Evolutionary conservation across 2,797 vertebrate species (phyloP).

Genomic region (Hypotaenidia philippensis): DNA sequence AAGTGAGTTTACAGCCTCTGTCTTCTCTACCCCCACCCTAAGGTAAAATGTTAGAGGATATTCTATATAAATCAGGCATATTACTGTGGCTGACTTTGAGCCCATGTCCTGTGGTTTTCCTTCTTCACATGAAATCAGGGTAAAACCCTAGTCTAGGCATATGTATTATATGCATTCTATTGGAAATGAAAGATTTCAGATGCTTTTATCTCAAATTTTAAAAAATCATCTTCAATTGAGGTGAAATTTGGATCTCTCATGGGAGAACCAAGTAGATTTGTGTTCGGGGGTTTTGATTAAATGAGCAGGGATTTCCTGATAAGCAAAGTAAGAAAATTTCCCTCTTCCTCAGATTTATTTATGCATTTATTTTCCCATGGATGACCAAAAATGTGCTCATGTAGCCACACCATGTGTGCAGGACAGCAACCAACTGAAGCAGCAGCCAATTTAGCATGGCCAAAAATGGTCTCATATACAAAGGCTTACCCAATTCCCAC

Average conservation of each 20-base stretch:
- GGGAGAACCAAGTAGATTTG: background rate
- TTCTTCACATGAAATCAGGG: background rate
- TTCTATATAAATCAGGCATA: background rate
- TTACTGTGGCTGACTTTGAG: background rate
- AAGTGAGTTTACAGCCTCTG: background rate
- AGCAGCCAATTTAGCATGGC: background rate
- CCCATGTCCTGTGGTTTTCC: background rate
- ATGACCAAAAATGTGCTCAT: fast-evolving
- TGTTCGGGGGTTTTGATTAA: background rate
- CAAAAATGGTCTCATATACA: background rate
- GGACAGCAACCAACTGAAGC: background rate
- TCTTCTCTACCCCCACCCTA: background rate
- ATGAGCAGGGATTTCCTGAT: background rate
- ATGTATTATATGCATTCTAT: background rate
- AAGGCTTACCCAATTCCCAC: background rate
- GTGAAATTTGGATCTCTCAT: background rate
- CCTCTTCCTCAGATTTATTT: background rate
- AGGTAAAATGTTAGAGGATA: background rate
- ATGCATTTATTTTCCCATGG: background rate
- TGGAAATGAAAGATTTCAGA: background rate
- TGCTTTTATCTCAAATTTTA: background rate
- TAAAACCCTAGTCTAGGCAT: background rate
- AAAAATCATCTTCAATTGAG: background rate
- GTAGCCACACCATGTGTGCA: background rate
- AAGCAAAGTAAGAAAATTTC: background rate